Evolutionary conservation across 2,113 vertebrate genomes (phyloP).

Genomic region (Toxotes chatareus): DNA sequence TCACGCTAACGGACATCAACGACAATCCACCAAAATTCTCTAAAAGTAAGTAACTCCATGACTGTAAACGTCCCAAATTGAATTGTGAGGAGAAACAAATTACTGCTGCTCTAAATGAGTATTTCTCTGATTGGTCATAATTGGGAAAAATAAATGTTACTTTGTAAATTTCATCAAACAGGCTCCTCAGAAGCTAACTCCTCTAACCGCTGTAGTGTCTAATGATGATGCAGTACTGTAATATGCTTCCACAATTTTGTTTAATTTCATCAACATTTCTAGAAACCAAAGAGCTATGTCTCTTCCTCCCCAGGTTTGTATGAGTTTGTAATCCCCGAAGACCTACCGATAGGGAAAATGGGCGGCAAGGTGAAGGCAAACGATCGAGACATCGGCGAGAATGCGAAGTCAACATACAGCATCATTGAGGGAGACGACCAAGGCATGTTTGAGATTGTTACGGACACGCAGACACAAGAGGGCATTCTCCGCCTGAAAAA

Average conservation of each 20-base stretch:
- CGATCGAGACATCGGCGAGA: slow-evolving; percentile 94
- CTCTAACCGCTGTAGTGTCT: slow-evolving; percentile 17
- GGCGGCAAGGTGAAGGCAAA: slow-evolving; percentile 95
- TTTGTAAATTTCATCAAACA: slow-evolving; percentile 48
- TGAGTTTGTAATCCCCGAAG: slow-evolving; percentile 95
- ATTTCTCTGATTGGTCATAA: slow-evolving; percentile 46
- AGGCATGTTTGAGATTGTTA: slow-evolving; percentile 92
- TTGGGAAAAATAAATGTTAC: slow-evolving; percentile 57
- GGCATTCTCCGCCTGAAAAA: slow-evolving; percentile 93
- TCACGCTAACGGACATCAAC: slow-evolving; percentile 95
- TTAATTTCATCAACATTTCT: slow-evolving; percentile 39
- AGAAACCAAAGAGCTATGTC: slow-evolving; percentile 15
- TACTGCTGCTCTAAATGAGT: slow-evolving; percentile 10
- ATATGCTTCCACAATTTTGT: slow-evolving; percentile 15
- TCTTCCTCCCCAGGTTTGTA: slow-evolving; percentile 89
- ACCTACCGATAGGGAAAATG: slow-evolving; percentile 89
- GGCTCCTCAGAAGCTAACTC: slow-evolving; percentile 38
- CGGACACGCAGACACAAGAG: slow-evolving; percentile 92
- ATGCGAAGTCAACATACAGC: slow-evolving; percentile 92
- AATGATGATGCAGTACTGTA: slow-evolving; percentile 40
- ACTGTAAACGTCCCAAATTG: slow-evolving; percentile 1
- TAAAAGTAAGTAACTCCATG: slow-evolving; percentile 88
- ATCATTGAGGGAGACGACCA: slow-evolving; percentile 95
- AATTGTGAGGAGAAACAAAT: slow-evolving; percentile 33
- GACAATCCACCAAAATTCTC: slow-evolving; percentile 99